phyloP scores from a whole-genome alignment of 2,888 invertebrate genomes.

The Drosophila monieri region DNA sequence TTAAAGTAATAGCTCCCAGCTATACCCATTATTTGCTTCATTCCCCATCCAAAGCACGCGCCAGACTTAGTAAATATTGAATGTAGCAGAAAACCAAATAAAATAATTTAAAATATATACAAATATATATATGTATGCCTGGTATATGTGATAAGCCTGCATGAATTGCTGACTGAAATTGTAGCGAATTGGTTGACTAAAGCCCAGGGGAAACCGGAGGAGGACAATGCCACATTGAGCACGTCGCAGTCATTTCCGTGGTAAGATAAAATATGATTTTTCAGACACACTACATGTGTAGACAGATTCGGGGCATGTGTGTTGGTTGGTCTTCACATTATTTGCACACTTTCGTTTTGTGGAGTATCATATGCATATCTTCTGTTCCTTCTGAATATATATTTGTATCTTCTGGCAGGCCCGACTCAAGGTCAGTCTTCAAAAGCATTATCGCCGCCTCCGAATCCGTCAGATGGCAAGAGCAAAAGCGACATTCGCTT shows the following conservation, averaged over 20 bases:
- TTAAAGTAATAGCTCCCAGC: slow-evolving; percentile 14
- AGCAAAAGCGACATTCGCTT: slow-evolving; percentile 41
- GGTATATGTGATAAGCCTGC: slow-evolving; percentile 30
- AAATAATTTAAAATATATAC: slow-evolving; percentile 65
- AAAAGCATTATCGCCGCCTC: slow-evolving; percentile 61
- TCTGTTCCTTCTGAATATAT: slow-evolving; percentile 1
- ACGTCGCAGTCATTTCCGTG: slow-evolving; percentile 76
- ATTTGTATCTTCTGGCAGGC: slow-evolving; percentile 21
- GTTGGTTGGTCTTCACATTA: slow-evolving; percentile 9
- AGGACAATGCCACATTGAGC: slow-evolving; percentile 51
- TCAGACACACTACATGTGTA: slow-evolving; percentile 34
- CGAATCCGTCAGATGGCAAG: slow-evolving; percentile 39
- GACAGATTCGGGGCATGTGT: slow-evolving; percentile 9
- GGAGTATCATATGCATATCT: slow-evolving; percentile 8
- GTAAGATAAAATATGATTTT: slow-evolving; percentile 72
- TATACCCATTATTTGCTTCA: slow-evolving; percentile 58
- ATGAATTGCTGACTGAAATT: slow-evolving; percentile 55
- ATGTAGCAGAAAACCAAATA: slow-evolving; percentile 38
- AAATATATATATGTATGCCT: slow-evolving; percentile 24
- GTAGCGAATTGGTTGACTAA: slow-evolving; percentile 52
- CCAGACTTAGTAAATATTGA: slow-evolving; percentile 68
- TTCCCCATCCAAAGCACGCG: slow-evolving; percentile 73
- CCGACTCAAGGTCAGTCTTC: slow-evolving; percentile 67
- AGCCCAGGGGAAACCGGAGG: slow-evolving; percentile 32
- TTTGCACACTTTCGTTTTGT: slow-evolving; percentile 24